Evolutionary conservation across 2,888 invertebrate species (phyloP).

Genomic region (Netelia melanura): DNA sequence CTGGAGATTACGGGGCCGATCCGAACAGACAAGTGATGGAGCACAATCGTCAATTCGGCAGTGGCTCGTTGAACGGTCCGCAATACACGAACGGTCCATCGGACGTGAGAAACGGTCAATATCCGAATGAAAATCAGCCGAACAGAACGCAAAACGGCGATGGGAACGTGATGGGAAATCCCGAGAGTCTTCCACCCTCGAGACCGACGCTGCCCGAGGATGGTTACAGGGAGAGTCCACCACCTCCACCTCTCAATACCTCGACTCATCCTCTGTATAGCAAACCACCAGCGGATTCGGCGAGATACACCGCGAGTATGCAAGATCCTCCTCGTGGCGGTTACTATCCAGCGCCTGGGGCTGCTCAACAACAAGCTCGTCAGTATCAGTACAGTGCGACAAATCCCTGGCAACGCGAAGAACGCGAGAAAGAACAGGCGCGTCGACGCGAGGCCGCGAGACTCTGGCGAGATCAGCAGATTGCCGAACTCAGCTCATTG

Average conservation of each 20-base stretch:
- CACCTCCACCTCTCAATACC: conserved; percentile 90
- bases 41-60: conserved; percentile 72
- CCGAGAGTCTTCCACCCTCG: conserved; percentile 77
- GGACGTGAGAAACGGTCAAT: conserved; percentile 76
- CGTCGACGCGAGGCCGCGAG: conserved; percentile 91
- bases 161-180: conserved; percentile 60
- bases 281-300: conserved; percentile 80
- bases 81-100: conserved; percentile 73
- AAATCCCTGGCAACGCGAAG: conserved; percentile 97
- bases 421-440: conserved; percentile 93
- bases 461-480: conserved; percentile 94
- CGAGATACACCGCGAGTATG: conserved; percentile 89
- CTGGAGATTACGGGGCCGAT: conserved; percentile 68
- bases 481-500: conserved; percentile 90
- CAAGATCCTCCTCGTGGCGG: conserved; percentile 91
- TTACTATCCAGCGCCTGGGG: conserved; percentile 86
- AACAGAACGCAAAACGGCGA: conserved; percentile 75
- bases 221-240: conserved; percentile 84
- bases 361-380: conserved; percentile 82
- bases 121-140: conserved; percentile 71
- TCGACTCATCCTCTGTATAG: conserved; percentile 90
- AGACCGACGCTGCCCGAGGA: conserved; percentile 84
- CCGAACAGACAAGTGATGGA: conserved; percentile 74
- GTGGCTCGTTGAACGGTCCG: conserved; percentile 74
- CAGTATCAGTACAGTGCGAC: conserved; percentile 85